These are phyloP conservation scores for Marasmarcha lunaedactyla DNA, from an alignment of 2,888 invertebrate species.

Conservation along the genomic window DNA sequence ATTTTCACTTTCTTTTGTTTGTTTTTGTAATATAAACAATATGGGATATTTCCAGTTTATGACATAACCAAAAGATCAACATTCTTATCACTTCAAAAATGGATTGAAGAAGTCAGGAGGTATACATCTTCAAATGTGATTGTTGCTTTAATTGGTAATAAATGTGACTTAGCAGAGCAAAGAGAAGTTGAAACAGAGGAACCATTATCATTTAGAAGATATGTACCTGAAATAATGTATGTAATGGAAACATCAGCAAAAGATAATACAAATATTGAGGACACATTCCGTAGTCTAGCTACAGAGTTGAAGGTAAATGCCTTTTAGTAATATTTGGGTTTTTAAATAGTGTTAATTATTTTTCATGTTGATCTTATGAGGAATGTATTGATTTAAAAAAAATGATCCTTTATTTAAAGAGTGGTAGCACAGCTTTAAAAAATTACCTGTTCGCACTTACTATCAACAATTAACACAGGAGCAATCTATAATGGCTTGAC, in stretches of 20 bases:
- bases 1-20: slow-evolving; percentile 49
- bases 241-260: slow-evolving; percentile 92
- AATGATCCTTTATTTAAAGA: too few species aligned
- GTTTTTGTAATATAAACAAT: too few species aligned
- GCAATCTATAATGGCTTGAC: too few species aligned
- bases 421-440: too few species aligned
- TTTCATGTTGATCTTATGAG: neutral
- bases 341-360: neutral
- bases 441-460: too few species aligned
- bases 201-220: slow-evolving; percentile 87
- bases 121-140: slow-evolving; percentile 94
- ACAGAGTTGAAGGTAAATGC: slow-evolving; percentile 81
- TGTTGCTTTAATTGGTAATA: slow-evolving; percentile 92
- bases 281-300: slow-evolving; percentile 87
- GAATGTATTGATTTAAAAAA: too few species aligned
- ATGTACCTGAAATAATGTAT: slow-evolving; percentile 87
- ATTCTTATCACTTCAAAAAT: slow-evolving; percentile 91
- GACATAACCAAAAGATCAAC: slow-evolving; percentile 94
- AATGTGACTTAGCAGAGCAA: slow-evolving; percentile 85
- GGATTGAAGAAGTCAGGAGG: slow-evolving; percentile 95
- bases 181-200: slow-evolving; percentile 89
- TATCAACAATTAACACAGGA: too few species aligned
- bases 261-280: slow-evolving; percentile 91
- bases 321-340: neutral
- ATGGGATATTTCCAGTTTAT: slow-evolving; percentile 82